phyloP scores from a whole-genome alignment of 2,113 vertebrate species.

The Elachura formosa region DNA sequence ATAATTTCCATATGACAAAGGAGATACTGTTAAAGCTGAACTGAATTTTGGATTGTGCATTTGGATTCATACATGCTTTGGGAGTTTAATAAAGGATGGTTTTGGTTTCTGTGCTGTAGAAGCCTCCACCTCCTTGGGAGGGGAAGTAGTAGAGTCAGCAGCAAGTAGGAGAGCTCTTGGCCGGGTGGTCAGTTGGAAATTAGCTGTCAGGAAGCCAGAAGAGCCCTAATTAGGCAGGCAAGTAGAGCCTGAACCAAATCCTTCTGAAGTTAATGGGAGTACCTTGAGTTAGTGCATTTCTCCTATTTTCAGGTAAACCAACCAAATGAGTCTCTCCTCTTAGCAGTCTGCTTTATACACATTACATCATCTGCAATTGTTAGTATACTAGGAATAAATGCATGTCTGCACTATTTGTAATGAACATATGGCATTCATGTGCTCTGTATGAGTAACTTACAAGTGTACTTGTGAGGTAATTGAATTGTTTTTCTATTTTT shows the following conservation, averaged over 20 bases:
- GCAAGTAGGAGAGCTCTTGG: conserved; percentile 50
- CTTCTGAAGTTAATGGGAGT: neutral
- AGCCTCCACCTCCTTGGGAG: conserved; percentile 35
- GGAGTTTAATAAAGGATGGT: conserved; percentile 12
- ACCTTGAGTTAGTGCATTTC: neutral
- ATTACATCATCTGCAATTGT: neutral
- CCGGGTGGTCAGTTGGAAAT: neutral
- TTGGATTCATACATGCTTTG: conserved; percentile 3
- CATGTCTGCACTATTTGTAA: neutral
- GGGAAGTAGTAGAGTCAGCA: conserved; percentile 35
- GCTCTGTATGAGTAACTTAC: neutral
- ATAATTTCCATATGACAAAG: conserved; percentile 32
- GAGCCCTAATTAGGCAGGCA: conserved; percentile 3
- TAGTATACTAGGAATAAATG: neutral
- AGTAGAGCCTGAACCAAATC: neutral
- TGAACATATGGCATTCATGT: neutral
- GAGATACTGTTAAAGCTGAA: conserved; percentile 10
- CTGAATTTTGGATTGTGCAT: neutral
- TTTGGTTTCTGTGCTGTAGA: conserved; percentile 32
- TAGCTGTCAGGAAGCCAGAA: neutral
- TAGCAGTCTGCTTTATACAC: neutral
- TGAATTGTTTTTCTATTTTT: neutral
- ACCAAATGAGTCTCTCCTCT: neutral
- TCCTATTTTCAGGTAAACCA: neutral
- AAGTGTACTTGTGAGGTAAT: neutral